Evolutionary conservation across 2,797 vertebrate species (phyloP).

Genomic region (Urophycis tenuis): DNA sequence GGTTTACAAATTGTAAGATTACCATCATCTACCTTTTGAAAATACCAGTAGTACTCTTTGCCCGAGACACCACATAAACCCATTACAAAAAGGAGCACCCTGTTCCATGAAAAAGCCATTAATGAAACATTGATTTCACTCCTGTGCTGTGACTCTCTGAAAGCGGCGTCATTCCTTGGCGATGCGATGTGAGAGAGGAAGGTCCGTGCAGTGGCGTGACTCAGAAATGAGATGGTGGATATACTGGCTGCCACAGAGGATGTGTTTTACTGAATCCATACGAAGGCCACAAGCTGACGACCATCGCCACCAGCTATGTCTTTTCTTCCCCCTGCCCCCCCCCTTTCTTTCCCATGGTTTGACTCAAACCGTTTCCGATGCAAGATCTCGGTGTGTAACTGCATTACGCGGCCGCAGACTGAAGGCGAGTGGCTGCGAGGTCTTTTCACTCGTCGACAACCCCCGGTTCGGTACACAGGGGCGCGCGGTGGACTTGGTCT

Average conservation of each 20-base stretch:
- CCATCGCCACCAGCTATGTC: conserved; percentile 31
- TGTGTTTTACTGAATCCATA: conserved; percentile 41
- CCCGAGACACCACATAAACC: no score
- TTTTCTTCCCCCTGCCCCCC: no score
- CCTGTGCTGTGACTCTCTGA: no score
- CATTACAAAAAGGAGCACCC: background rate
- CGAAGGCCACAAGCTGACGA: conserved; percentile 64
- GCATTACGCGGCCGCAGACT: conserved; percentile 50
- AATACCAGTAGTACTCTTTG: no score
- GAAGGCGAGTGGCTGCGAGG: conserved; percentile 36
- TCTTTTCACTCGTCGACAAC: conserved; percentile 54
- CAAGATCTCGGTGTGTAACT: conserved; percentile 53
- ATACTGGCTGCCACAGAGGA: background rate
- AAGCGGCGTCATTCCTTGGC: background rate
- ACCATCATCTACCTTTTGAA: background rate
- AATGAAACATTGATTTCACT: background rate
- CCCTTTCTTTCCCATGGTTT: conserved; percentile 43
- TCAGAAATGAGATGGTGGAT: background rate
- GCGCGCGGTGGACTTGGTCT: conserved; percentile 33
- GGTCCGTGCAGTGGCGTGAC: background rate
- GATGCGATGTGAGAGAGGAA: background rate
- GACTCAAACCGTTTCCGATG: conserved; percentile 34
- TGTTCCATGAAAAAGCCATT: background rate
- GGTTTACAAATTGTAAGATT: background rate
- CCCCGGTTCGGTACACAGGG: conserved; percentile 40